A percentile compares a stretch with the other conserved stretches of the same genome.
Evolutionary conservation across 2,113 vertebrate species (phyloP).

Genomic region (Scopus umbretta): DNA sequence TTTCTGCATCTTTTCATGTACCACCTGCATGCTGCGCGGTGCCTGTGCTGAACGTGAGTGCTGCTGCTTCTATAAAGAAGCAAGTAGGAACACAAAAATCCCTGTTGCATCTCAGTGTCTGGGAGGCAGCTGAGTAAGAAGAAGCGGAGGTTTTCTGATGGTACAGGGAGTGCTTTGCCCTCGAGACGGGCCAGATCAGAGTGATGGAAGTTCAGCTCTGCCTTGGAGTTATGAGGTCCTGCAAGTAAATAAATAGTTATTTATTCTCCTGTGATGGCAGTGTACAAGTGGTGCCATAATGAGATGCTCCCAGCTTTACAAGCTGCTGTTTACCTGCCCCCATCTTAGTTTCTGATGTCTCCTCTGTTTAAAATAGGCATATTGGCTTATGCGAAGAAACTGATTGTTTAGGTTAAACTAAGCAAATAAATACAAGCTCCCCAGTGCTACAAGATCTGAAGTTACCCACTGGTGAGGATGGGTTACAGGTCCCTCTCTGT

Average conservation of each 20-base stretch:
- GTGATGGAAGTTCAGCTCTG: neutral
- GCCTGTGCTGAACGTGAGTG: neutral
- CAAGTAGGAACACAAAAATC: neutral
- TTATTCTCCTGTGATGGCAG: neutral
- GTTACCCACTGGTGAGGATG: neutral
- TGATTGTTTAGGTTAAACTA: neutral
- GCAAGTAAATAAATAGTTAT: neutral
- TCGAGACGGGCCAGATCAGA: neutral
- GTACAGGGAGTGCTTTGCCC: neutral
- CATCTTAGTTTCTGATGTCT: neutral
- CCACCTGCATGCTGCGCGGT: neutral
- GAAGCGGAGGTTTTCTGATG: neutral
- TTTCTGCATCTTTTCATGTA: neutral
- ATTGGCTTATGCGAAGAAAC: neutral
- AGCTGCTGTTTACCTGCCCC: neutral
- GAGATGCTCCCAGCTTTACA: neutral
- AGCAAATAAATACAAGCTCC: neutral
- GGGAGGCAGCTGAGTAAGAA: neutral
- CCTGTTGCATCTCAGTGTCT: neutral
- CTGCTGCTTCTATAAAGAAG: neutral
- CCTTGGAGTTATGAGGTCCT: neutral
- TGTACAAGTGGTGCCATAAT: neutral
- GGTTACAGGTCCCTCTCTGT: neutral
- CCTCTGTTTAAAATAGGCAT: neutral
- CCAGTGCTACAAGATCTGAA: neutral